These are phyloP conservation scores for Leptinotarsa lineolata DNA, from an alignment of 1,140 invertebrate genomes.

Conservation along the genomic window DNA sequence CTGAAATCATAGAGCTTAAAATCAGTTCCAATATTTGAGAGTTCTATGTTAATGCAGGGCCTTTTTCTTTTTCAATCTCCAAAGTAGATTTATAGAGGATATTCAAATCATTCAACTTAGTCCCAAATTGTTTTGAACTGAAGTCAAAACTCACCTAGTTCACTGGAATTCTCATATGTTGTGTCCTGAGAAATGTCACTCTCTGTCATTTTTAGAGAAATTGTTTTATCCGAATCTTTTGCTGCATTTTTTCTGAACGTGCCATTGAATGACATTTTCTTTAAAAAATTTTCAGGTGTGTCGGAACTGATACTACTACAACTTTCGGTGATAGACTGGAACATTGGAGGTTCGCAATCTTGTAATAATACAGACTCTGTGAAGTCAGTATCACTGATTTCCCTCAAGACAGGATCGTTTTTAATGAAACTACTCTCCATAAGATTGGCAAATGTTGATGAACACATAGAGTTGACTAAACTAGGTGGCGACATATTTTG, in stretches of 20 bases:
- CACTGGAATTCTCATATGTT: neutral
- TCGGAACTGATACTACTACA: slow-evolving; percentile 52
- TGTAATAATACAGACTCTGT: slow-evolving; percentile 46
- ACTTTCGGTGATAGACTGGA: slow-evolving; percentile 52
- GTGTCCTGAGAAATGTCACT: neutral
- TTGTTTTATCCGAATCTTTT: slow-evolving; percentile 14
- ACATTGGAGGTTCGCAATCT: slow-evolving; percentile 48
- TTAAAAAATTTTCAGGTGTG: slow-evolving; percentile 48
- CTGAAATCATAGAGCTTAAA: too few species aligned
- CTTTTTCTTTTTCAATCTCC: too few species aligned
- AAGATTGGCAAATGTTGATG: slow-evolving; percentile 53
- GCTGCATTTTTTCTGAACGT: slow-evolving; percentile 32
- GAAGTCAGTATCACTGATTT: slow-evolving; percentile 53
- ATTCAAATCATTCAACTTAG: too few species aligned
- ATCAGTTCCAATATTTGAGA: too few species aligned
- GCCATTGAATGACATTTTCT: slow-evolving; percentile 38
- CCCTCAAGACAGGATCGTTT: slow-evolving; percentile 52
- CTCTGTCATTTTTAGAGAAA: neutral
- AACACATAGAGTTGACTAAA: slow-evolving; percentile 54
- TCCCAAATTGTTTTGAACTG: too few species aligned
- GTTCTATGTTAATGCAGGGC: too few species aligned
- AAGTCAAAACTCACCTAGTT: neutral
- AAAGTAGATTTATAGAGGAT: too few species aligned
- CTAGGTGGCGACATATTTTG: slow-evolving; percentile 55
- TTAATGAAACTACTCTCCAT: slow-evolving; percentile 55